Base-by-base conservation (phyloP, 2,113 vertebrate genomes). In the Clupea harengus region DNA sequence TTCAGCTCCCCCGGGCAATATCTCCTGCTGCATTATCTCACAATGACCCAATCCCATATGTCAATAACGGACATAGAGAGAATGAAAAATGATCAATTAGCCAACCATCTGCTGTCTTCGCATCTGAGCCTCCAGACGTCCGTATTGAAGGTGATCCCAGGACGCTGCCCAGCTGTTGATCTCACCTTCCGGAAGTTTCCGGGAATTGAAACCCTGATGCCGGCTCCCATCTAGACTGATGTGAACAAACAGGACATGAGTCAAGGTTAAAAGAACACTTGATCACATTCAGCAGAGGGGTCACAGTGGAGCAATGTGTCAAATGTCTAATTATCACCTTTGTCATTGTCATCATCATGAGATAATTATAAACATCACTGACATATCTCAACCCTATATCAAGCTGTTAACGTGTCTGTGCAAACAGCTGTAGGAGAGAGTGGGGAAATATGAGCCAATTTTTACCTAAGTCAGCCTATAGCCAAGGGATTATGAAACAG, bases 41-140 rank as follows among this genome's bases (percentile, higher is more conserved):
- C 64, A 28, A 28, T 72, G n/a, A 72, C 64, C 64, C 28, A 72
- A 32, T 72, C 7, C 25, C 64, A 72, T 25, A 72, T 72, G 64
- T 72, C 64, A 72, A 72, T 72, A 72, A 13, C 25, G 28, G n/a
- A 72, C 64, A 72, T 25, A 10, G n/a, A 28, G 25, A 32, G 64
- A 72, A 72, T 72, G 64, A 72, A 72, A 72, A 72, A 72, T 32
- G 64, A 72, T 72, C 64, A 72, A 72, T 72, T 72, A 72, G 64
- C 64, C 64, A 72, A 32, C 64, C 64, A 72, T 72, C 64, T 72
- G 64, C 64, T 32, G 64, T 32, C 64, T 72, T 72, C 15, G 28
- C 64, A 8, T 15, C 64, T 72, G 64, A 25, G 25, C 25, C n/a
- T 72, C 64, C 64, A 32, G 64, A 28, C n/a, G 39, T 28, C 9